Base-by-base conservation (phyloP, 1,140 invertebrate species). In the Stegodyphus mimosarum region DNA sequence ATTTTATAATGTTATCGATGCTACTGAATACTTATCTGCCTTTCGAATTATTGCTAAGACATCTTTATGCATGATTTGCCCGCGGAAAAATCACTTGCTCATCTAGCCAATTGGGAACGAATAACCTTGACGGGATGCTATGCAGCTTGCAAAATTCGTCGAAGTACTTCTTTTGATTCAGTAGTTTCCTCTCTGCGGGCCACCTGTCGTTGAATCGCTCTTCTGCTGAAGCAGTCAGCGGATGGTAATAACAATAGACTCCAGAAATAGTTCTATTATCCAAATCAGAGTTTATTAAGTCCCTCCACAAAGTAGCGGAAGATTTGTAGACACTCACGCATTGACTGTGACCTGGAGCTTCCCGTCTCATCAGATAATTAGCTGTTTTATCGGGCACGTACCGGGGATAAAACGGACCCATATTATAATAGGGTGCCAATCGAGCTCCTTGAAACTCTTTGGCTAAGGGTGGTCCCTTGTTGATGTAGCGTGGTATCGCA, bases 361-460 rank as follows among this genome's bases (percentile, higher is more conserved):
- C 51, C 52, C 60, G 6, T 13, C 79, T 72, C 13, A 18, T 55
- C 0, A 81, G 18, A 33, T 81, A 81, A 66, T 63, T 49, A 5
- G 49, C 70, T 2, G 50, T 48, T 15, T 18, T 15, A 48, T 72
- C 13, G 50, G 79, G 67, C 1, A 81, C 33, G 7, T 73, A 15
- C 10, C n/a, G 7, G 6, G 79, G 79, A 18, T 64, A 81, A n/a
- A 10, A 18, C 4, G 53, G 53, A 2, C 53, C 48, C 15, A 73
- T 51, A n/a, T n/a, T 15, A 5, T 6, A 13, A 0, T 7, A 7
- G 10, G 55, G 2, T 18, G 13, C 10, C 6, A 51, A 63, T 51
- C 79, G 50, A 5, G 79, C 70, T 4, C 79, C 79, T 66, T 73
- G 79, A 64, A 81, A 81, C 18, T 81, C 79, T 64, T 52, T 71